Conservation (phyloP, 2,113 vertebrate species). For the Pseudois nayaur region DNA sequence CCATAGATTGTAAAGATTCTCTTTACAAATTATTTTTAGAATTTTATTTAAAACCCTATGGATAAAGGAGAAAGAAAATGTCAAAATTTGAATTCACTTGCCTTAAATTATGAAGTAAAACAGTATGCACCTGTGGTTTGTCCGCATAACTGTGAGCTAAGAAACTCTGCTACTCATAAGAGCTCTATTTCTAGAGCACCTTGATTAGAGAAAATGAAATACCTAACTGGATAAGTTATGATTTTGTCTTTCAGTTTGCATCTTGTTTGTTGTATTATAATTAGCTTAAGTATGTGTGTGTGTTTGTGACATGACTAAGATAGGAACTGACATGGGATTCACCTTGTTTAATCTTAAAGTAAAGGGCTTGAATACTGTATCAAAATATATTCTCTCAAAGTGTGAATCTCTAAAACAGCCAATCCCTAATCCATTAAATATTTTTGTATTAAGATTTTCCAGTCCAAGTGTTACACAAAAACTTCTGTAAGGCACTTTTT, state of each 20-base stretch:
- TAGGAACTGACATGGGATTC: background rate
- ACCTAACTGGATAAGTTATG: background rate
- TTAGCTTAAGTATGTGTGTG: background rate
- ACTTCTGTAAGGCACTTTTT: background rate
- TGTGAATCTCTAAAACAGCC: background rate
- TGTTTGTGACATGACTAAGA: background rate
- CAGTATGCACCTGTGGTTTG: background rate
- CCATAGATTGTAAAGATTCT: background rate
- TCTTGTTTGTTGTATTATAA: background rate
- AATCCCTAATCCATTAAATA: background rate
- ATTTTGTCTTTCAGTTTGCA: background rate
- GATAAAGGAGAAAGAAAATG: background rate
- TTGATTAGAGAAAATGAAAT: background rate
- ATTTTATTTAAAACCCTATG: background rate
- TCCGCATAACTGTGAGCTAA: background rate
- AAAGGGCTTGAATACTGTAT: background rate
- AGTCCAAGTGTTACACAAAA: background rate
- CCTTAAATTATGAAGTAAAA: background rate
- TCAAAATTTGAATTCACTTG: background rate
- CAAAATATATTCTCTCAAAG: background rate
- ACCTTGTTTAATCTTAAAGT: conserved; percentile 1
- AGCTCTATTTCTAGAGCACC: background rate
- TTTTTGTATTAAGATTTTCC: conserved; percentile 16
- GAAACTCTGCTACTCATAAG: background rate
- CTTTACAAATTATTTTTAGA: background rate